Evolutionary conservation across 92 coral and sea anemone species (phyloP), one percentile per base, ranked within the genome.

Genomic region (Plumapathes pennacea): DNA sequence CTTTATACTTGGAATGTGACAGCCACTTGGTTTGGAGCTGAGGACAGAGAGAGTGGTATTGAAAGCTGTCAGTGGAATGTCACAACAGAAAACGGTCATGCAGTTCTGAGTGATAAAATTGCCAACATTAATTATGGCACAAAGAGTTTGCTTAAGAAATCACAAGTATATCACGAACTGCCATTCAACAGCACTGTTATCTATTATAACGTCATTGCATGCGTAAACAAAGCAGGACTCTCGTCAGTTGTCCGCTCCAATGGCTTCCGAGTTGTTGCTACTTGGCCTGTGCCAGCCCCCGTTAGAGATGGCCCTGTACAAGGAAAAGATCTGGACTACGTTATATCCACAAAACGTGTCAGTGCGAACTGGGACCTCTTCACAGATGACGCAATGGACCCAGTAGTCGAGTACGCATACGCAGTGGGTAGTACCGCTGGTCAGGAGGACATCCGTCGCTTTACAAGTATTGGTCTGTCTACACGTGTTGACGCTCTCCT

Each of bases 341-440:
- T 67, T 18, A 64, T 78, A 36, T 78, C 64, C 49, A 77, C 82
- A 11, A 62, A 83, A 30, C 60, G 34, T 21, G 69, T 89, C 13
- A 69, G 88, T 29, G 85, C 88, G 40, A 74, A 74, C 49, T 89
- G 97, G 97, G 92, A 79, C 38, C 39, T 66, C 10, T 89, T 89
- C 65, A 32, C 41, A 25, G 74, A 80, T 21, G 92, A 89, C 46
- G 52, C 32, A 3, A 69, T 60, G 4, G 97, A 89, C 57, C 80
- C 97, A 34, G 89, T 89, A 9, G 68, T 62, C 33, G 68, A 52
- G 38, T 89, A 89, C 57, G 89, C 74, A 56, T 78, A 88, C 85
- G 86, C 92, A 23, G 43, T 89, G 23, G 97, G 97, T 43, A 80
- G 86, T 31, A 17, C 30, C 19, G 55, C 49, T 4, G 80, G 68